Conservation (phyloP, 2,888 invertebrate genomes). For the Tachystola acroxantha region DNA sequence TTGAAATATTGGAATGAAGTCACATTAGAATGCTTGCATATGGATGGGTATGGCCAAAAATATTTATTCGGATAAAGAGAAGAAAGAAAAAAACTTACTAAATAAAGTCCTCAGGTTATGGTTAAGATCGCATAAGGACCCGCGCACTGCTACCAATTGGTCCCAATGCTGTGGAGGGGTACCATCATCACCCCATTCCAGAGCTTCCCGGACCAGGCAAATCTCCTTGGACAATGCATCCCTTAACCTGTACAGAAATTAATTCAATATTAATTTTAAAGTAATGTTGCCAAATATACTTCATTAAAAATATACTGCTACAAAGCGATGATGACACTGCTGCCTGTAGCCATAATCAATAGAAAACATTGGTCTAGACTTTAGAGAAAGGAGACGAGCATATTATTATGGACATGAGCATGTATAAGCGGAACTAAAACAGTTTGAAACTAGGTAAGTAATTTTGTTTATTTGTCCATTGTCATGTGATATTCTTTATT, state of each 20-base stretch:
- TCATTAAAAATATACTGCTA: neutral
- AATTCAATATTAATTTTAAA: neutral
- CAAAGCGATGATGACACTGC: neutral
- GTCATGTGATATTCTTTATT: no score
- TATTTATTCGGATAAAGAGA: no score
- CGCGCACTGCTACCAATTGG: constrained; percentile 60
- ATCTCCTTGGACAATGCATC: constrained; percentile 62
- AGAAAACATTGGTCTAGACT: constrained; percentile 14
- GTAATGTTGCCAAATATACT: neutral
- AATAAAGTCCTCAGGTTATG: constrained; percentile 59
- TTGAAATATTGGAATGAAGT: no score
- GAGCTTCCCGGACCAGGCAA: constrained; percentile 59
- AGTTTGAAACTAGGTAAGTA: no score
- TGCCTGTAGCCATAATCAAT: neutral
- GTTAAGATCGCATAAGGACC: constrained; percentile 58
- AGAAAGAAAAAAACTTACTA: no score
- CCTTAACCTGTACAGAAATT: constrained; percentile 46
- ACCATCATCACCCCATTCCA: constrained; percentile 68
- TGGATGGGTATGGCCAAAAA: no score
- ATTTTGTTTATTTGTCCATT: no score
- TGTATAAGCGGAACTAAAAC: no score
- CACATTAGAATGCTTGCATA: no score
- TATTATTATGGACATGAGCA: no score
- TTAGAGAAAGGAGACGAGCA: no score
- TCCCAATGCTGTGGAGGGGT: constrained; percentile 73